phyloP scores from a whole-genome alignment of 2,113 vertebrate genomes.

The Arizona elegans region DNA sequence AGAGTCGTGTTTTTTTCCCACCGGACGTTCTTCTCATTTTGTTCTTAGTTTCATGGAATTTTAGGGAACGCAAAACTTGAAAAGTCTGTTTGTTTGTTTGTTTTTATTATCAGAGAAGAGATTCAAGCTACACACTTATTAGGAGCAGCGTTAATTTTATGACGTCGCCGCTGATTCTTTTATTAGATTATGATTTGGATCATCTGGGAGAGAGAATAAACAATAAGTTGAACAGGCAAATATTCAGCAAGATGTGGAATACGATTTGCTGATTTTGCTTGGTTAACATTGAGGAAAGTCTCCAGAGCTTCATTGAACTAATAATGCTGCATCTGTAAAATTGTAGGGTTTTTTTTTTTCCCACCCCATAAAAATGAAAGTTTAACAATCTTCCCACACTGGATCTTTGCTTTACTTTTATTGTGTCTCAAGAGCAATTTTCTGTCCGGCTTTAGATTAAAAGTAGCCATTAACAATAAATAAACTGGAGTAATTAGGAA shows the following conservation, averaged over 20 bases:
- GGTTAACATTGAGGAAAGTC: background rate
- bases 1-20: background rate
- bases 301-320: background rate
- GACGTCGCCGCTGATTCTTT: background rate
- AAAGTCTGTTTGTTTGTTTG: too few relatives aligned
- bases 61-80: background rate
- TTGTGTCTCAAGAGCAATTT: background rate
- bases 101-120: background rate
- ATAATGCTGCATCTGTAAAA: background rate
- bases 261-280: background rate
- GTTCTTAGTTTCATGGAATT: background rate
- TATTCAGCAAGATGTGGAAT: background rate
- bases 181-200: background rate
- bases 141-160: too few relatives aligned
- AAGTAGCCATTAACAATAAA: background rate
- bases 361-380: background rate
- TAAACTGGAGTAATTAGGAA: background rate
- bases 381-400: background rate
- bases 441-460: background rate
- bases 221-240: background rate
- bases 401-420: background rate
- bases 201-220: background rate
- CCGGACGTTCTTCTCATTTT: background rate
- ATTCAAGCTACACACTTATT: background rate
- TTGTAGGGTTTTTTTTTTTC: background rate